Conservation (phyloP, 2,888 invertebrate genomes). For the Zootermopsis nevadensis region DNA sequence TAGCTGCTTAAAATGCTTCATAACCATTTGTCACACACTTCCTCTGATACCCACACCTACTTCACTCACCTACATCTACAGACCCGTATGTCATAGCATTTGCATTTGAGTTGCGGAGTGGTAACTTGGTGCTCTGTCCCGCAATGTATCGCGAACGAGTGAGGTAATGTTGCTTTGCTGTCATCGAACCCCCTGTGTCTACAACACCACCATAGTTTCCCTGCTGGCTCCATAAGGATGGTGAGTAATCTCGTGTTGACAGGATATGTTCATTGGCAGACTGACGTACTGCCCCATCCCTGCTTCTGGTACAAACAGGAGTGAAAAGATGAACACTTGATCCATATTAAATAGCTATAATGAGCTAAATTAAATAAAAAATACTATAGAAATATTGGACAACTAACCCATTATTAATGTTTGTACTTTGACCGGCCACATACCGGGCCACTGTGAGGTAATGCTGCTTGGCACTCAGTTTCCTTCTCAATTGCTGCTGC, state of each 20-base stretch:
- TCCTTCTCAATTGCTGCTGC: conserved; percentile 52
- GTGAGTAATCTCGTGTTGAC: conserved; percentile 15
- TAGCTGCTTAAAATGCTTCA: no score
- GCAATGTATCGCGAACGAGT: conserved; percentile 69
- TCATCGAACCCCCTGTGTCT: conserved; percentile 41
- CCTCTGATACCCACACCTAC: no score
- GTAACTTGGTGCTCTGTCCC: conserved; percentile 63
- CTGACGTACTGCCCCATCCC: conserved; percentile 1
- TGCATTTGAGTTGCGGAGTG: conserved; percentile 58
- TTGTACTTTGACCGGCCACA: conserved; percentile 74
- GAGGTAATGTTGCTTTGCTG: conserved; percentile 70
- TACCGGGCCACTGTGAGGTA: conserved; percentile 84
- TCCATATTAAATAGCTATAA: no score
- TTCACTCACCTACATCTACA: not conserved
- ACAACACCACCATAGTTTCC: conserved; percentile 21
- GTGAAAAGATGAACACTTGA: no score
- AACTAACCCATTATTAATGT: conserved; percentile 53
- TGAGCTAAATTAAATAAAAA: no score
- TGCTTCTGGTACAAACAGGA: not conserved
- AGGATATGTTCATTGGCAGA: conserved; percentile 22
- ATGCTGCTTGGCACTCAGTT: conserved; percentile 74
- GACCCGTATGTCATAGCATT: conserved; percentile 26
- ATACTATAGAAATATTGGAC: no score
- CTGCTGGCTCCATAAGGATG: conserved; percentile 39
- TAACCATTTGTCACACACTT: no score